These are phyloP conservation scores for Marcusenius ussheri DNA, from an alignment of 2,113 vertebrate species.

Conservation along the genomic window DNA sequence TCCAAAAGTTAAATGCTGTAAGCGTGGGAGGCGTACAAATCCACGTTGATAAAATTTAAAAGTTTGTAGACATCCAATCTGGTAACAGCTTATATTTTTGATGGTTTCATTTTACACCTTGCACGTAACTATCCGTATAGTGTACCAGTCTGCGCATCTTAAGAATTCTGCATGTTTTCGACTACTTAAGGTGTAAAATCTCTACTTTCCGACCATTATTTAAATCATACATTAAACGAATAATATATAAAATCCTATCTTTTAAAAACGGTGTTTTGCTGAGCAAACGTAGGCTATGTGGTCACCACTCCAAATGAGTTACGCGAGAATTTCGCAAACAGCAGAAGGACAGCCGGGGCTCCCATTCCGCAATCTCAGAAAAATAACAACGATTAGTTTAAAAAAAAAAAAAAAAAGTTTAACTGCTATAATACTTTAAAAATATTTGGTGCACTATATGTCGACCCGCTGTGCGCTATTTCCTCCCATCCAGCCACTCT, in stretches of 20 bases:
- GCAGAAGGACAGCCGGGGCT: background rate
- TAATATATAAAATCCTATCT: background rate
- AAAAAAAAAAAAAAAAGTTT: background rate
- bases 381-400: slow-evolving; percentile 12
- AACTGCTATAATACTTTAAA: background rate
- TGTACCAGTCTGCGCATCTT: background rate
- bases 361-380: slow-evolving; percentile 2
- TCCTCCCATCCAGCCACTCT: background rate
- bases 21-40: background rate
- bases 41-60: background rate
- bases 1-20: background rate
- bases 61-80: background rate
- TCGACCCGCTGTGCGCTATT: background rate
- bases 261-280: background rate
- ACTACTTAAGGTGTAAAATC: background rate
- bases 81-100: background rate
- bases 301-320: background rate
- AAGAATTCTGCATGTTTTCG: background rate
- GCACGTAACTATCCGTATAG: background rate
- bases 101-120: background rate
- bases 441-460: slow-evolving; percentile 7
- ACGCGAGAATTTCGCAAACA: background rate
- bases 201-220: background rate
- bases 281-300: background rate
- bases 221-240: background rate